phyloP scores from a whole-genome alignment of 2,888 invertebrate species.

The Leptarthrus brevirostris region DNA sequence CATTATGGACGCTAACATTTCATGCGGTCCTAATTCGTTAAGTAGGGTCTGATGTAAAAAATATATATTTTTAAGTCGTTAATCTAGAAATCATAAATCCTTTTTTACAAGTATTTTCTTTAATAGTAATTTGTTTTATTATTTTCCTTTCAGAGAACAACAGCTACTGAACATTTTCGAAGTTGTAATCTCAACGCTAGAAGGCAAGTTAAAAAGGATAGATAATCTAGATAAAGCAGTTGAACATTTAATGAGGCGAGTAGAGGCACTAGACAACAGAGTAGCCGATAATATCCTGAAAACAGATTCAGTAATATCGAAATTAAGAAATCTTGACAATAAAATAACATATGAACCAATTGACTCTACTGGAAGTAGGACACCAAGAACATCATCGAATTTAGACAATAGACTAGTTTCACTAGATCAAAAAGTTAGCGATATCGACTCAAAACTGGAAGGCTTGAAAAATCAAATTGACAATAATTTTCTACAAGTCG shows the following conservation, averaged over 20 bases:
- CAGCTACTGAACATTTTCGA: slow-evolving; percentile 90
- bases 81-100: too few relatives aligned
- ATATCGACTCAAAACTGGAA: slow-evolving; percentile 83
- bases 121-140: too few relatives aligned
- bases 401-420: slow-evolving; percentile 77
- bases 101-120: too few relatives aligned
- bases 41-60: too few relatives aligned
- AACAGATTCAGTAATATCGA: slow-evolving; percentile 84
- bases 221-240: slow-evolving; percentile 90
- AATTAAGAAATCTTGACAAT: slow-evolving; percentile 78
- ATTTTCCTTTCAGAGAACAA: slow-evolving; percentile 78
- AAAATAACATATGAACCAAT: slow-evolving; percentile 74
- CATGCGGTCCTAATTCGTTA: too few relatives aligned
- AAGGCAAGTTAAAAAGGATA: slow-evolving; percentile 87
- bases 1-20: too few relatives aligned
- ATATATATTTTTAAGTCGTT: too few relatives aligned
- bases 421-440: slow-evolving; percentile 84
- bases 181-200: slow-evolving; percentile 87
- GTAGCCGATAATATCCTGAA: slow-evolving; percentile 87
- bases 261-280: slow-evolving; percentile 83
- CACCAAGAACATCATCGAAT: slow-evolving; percentile 64
- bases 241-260: slow-evolving; percentile 85
- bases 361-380: slow-evolving; percentile 57
- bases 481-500: slow-evolving; percentile 81
- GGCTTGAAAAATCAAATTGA: slow-evolving; percentile 85